Evolutionary conservation across 2,113 vertebrate species (phyloP).

Genomic region (Gracilinanus agilis): DNA sequence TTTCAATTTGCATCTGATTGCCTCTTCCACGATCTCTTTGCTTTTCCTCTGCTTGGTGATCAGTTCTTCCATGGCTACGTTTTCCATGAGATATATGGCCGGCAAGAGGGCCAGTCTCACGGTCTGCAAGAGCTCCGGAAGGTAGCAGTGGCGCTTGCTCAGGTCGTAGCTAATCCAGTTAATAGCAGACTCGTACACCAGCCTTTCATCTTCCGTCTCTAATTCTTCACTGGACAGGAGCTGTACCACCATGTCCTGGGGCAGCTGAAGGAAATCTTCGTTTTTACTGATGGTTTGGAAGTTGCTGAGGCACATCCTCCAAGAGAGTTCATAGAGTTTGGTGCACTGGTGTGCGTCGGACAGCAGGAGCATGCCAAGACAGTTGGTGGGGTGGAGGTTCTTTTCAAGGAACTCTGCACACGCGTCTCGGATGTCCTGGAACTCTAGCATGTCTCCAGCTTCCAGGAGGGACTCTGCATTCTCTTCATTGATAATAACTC

Average conservation of each 20-base stretch:
- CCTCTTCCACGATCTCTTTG: slow-evolving; percentile 90
- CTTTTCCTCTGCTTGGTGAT: slow-evolving; percentile 90
- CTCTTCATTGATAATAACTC: slow-evolving; percentile 90
- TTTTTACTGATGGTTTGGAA: slow-evolving; percentile 89
- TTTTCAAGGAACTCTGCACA: slow-evolving; percentile 91
- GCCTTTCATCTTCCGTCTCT: slow-evolving; percentile 89
- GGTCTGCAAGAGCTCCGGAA: slow-evolving; percentile 87
- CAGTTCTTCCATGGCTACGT: slow-evolving; percentile 89
- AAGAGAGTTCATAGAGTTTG: slow-evolving; percentile 89
- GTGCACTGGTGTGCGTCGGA: slow-evolving; percentile 90
- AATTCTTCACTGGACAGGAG: slow-evolving; percentile 89
- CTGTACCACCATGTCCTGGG: slow-evolving; percentile 89
- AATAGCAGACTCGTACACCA: slow-evolving; percentile 89
- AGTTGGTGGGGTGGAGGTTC: slow-evolving; percentile 90
- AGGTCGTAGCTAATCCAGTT: slow-evolving; percentile 90
- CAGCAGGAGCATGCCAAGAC: slow-evolving; percentile 89
- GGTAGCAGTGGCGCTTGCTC: slow-evolving; percentile 87
- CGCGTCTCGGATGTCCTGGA: slow-evolving; percentile 89
- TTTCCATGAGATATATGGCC: slow-evolving; percentile 91
- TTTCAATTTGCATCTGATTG: slow-evolving; percentile 89
- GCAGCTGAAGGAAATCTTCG: slow-evolving; percentile 89
- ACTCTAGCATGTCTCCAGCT: slow-evolving; percentile 89
- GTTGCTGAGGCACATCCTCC: slow-evolving; percentile 91
- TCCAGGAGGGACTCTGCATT: slow-evolving; percentile 89
- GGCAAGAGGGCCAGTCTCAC: slow-evolving; percentile 89